Evolutionary conservation across 92 coral and sea anemone species (phyloP).

Genomic region (Zoanthus solanderi): DNA sequence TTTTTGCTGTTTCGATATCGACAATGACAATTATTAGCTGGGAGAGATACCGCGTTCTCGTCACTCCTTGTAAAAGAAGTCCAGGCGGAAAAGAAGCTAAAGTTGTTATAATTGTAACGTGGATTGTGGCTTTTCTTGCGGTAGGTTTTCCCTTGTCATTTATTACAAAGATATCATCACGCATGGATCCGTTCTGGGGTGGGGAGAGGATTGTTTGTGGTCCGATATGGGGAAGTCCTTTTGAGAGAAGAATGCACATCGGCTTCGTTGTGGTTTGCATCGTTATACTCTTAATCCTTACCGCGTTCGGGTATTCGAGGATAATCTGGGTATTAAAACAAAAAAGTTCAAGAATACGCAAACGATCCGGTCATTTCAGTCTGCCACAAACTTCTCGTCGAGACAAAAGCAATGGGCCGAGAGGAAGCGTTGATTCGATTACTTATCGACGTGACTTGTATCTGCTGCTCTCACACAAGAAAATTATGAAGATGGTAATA

Average conservation of each 20-base stretch:
- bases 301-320: slow-evolving; percentile 71
- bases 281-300: slow-evolving; percentile 74
- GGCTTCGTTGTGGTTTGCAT: slow-evolving; percentile 75
- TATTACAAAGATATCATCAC: slow-evolving; percentile 56
- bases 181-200: slow-evolving; percentile 59
- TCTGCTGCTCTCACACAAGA: slow-evolving; percentile 69
- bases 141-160: slow-evolving; percentile 86
- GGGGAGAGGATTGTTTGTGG: slow-evolving; percentile 60
- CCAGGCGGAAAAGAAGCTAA: slow-evolving; percentile 69
- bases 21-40: slow-evolving; percentile 82
- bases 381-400: slow-evolving; percentile 39
- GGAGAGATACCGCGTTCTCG: slow-evolving; percentile 84
- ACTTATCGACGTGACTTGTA: slow-evolving; percentile 65
- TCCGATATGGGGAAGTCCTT: slow-evolving; percentile 68
- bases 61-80: slow-evolving; percentile 75
- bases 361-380: slow-evolving; percentile 35
- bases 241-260: slow-evolving; percentile 75
- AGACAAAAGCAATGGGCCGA: neutral
- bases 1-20: slow-evolving; percentile 81
- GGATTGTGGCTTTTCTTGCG: slow-evolving; percentile 77
- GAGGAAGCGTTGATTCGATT: slow-evolving; percentile 52
- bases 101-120: slow-evolving; percentile 66
- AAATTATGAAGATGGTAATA: slow-evolving; percentile 91
- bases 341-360: slow-evolving; percentile 71
- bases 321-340: slow-evolving; percentile 67